Evolutionary conservation across 2,797 vertebrate genomes (phyloP), one percentile per base, ranked within the genome.

Genomic region (Diplodus puntazzo): DNA sequence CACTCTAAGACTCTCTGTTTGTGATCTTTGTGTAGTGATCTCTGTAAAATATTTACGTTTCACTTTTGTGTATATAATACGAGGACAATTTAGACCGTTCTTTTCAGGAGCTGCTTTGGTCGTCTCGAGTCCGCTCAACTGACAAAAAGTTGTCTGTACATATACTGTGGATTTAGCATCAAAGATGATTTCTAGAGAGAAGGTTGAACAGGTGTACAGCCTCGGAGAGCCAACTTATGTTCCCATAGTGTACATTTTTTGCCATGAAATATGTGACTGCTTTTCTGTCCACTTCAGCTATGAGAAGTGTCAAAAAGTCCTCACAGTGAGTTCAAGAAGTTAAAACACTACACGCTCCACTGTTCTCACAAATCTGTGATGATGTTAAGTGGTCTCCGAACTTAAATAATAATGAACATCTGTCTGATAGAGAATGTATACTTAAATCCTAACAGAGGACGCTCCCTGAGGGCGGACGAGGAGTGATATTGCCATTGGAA

Each of bases 11-110:
- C 91, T 91, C 77, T 88, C 78, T 73, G 86, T 92, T 93, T 88
- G 93, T 95, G 92, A 93, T 90, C 80, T 93, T 89, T 90, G 93
- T 94, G 92, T 90, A 79, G 92, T 96, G 92, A 91, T 94, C 91
- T 94, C 88, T 95, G 94, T 94, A 95, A 90, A 89, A 92, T 94
- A 93, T 79, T 92, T 94, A 93, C 12, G 85, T 91, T 94, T 92
- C 78, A 88, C 88, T 88, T 87, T 90, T 88, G 87, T 96, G 94
- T 95, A 95, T 84, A 94, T 95, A 94, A 86, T 91, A 91, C 82
- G 69, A 89, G 87, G 82, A 93, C 63, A 88, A 82, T 89, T 90
- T 90, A 90, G 83, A 87, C 74, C 66, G 60, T 87, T 92, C 85
- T 93, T 94, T 93, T 89, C 83, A 88, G 90, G 86, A 93, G 88